Conservation (phyloP, 2,797 vertebrate species). For the Prionace glauca region DNA sequence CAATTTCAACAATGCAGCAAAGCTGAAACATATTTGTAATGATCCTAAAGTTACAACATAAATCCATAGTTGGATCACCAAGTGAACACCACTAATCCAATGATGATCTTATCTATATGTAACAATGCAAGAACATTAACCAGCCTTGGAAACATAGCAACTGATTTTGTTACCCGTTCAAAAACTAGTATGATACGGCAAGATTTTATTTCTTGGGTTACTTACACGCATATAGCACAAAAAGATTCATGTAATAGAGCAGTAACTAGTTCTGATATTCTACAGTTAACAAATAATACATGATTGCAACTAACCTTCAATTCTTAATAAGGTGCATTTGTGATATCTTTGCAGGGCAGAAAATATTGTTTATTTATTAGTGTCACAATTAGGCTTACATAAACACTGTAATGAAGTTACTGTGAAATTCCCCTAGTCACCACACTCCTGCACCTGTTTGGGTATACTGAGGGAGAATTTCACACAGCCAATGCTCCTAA, state of each 20-base stretch:
- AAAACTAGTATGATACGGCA: background rate
- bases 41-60: background rate
- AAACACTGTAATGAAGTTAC: no score
- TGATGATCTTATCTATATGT: background rate
- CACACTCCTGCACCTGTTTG: no score
- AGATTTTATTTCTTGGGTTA: background rate
- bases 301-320: background rate
- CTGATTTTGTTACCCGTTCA: background rate
- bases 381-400: no score
- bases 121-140: background rate
- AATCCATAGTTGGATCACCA: background rate
- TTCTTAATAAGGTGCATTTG: background rate
- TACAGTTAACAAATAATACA: background rate
- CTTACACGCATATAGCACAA: background rate
- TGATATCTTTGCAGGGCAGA: no score
- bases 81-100: background rate
- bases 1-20: background rate
- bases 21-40: background rate
- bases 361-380: no score
- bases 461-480: no score
- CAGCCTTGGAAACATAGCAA: background rate
- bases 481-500: no score
- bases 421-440: no score
- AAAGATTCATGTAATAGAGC: background rate
- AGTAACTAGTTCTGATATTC: background rate